Percentiles rank a stretch among this genome's conserved stretches.
These are phyloP conservation scores for Ctenoplectra terminalis DNA, from an alignment of 1,140 invertebrate genomes.

Conservation along the genomic window DNA sequence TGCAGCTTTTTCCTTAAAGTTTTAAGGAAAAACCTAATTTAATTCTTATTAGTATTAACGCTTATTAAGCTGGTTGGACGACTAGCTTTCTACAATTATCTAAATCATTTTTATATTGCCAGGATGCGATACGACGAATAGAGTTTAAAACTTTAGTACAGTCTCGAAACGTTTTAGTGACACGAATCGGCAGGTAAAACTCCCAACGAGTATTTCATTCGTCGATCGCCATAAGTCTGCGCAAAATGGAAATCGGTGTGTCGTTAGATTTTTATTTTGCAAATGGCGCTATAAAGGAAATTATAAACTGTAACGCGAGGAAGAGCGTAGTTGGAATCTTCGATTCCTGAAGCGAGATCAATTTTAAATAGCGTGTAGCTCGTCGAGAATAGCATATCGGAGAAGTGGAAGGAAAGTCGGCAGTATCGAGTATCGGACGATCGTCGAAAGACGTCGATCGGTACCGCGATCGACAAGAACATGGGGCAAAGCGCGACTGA, in stretches of 20 bases:
- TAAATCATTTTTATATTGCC: slow-evolving; percentile 12
- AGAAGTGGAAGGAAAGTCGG: too few relatives aligned
- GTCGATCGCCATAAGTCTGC: neutral
- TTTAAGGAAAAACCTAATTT: too few relatives aligned
- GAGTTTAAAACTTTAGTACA: neutral
- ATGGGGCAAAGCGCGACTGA: neutral
- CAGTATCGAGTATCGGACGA: neutral
- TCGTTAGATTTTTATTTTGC: neutral
- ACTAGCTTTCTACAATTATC: neutral
- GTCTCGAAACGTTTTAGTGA: neutral
- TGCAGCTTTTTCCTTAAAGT: too few relatives aligned
- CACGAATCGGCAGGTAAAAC: too few relatives aligned
- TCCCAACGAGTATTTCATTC: neutral
- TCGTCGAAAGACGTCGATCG: neutral
- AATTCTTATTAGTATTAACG: neutral
- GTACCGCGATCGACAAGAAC: neutral
- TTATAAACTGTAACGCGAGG: neutral
- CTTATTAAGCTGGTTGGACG: neutral
- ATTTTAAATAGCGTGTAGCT: neutral
- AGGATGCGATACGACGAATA: neutral
- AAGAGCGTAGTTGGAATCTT: too few relatives aligned
- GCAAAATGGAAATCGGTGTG: neutral
- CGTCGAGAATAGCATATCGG: neutral
- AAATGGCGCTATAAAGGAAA: neutral
- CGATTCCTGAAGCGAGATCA: neutral